A percentile compares a stretch with the other conserved stretches of the same genome.
phyloP scores from a whole-genome alignment of 2,888 invertebrate genomes.

The Peribatodes rhomboidaria region DNA sequence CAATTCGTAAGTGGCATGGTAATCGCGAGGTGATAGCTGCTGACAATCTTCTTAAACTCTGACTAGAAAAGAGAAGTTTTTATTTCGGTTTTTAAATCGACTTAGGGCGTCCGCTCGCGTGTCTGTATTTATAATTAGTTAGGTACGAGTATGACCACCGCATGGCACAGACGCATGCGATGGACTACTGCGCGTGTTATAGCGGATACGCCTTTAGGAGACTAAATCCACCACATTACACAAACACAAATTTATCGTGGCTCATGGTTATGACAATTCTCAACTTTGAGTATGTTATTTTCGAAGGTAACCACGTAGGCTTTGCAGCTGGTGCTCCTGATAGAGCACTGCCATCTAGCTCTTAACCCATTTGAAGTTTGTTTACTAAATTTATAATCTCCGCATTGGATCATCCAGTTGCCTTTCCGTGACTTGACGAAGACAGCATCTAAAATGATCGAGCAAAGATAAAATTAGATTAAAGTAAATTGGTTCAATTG shows the following conservation, averaged over 20 bases:
- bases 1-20: too few species aligned
- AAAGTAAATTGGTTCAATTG: too few species aligned
- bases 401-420: conserved; percentile 35
- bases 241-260: background rate
- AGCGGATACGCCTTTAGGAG: background rate
- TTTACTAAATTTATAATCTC: conserved; percentile 40
- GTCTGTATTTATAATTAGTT: too few species aligned
- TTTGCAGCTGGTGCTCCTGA: conserved; percentile 27
- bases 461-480: background rate
- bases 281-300: conserved; percentile 16
- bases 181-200: too few species aligned
- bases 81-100: too few species aligned
- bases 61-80: too few species aligned
- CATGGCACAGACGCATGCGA: too few species aligned
- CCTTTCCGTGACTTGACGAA: conserved; percentile 39
- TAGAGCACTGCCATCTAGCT: conserved; percentile 41
- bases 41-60: too few species aligned
- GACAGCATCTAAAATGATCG: background rate
- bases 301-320: conserved; percentile 24
- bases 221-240: background rate
- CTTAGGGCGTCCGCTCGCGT: too few species aligned
- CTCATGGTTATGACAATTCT: conserved; percentile 14
- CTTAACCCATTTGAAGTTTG: conserved; percentile 15
- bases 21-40: too few species aligned
- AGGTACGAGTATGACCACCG: too few species aligned